Base-by-base conservation (phyloP, 1,140 invertebrate species). In the Leptinotarsa lineolata region DNA sequence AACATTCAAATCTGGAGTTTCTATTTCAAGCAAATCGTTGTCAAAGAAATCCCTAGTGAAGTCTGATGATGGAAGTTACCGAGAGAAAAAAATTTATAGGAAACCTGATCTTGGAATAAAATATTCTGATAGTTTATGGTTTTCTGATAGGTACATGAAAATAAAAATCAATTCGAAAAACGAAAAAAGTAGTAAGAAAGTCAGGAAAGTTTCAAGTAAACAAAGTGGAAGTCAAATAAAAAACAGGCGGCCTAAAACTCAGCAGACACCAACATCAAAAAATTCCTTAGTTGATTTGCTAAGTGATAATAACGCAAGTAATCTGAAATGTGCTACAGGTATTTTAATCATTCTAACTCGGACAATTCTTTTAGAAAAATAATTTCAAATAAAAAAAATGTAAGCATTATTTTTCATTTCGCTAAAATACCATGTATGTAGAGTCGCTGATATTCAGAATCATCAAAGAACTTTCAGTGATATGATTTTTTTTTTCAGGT, bases 41-140 rank as follows among this genome's bases (percentile, higher is more conserved):
- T 54, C 48, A 54, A 54, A 54, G 48, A 54, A 18, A 54, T 15
- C 48, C 15, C 15, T 18, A 54, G n/a, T n/a, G 16, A 54, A 54
- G 16, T 5, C 16, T 54, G 48, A 54, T 54, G 48, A 13, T 54
- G 48, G n/a, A 13, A 54, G 48, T 18, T 54, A 5, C n/a, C 15
- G n/a, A 54, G 15, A 16, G 48, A 54, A 54, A 13, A 54, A 18
- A 54, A 18, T 54, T 18, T 54, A 16, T 18, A 54, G 13, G 48
- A 54, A 54, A 54, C n/a, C 48, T 4, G 30, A 66, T 8, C 30
- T 12, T 3, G 12, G 30, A 18, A 18, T 24, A 11, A 68, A 54
- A 48, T 68, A 68, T 68, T 21, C 67, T 13, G 46, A 68, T 54
- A 68, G 67, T 24, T 54, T 68, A 24, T 68, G 67, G 67, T 68